Conservation (phyloP, 2,113 vertebrate genomes). For the Heterochromis multidens region DNA sequence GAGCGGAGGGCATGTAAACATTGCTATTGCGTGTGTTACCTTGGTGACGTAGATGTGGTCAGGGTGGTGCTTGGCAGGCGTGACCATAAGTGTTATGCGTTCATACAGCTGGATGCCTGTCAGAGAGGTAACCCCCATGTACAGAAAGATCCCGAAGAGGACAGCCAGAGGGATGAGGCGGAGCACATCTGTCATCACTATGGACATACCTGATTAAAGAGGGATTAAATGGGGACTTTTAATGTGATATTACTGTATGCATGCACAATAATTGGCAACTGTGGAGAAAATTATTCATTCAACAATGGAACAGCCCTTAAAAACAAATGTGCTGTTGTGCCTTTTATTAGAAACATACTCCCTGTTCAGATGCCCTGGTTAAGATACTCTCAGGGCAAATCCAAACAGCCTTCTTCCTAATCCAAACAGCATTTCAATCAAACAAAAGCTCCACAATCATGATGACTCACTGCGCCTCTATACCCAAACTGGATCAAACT, state of each 20-base stretch:
- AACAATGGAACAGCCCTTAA: not conserved
- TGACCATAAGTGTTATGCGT: conserved; percentile 92
- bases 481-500: conserved; percentile 7
- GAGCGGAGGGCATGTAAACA: not conserved
- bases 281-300: conserved; percentile 1
- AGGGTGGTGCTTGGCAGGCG: conserved; percentile 95
- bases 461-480: not conserved
- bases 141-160: conserved; percentile 97
- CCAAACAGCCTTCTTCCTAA: conserved; percentile 5
- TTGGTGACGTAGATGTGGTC: conserved; percentile 96
- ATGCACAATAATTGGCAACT: not conserved
- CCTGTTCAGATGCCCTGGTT: not conserved
- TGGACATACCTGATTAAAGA: conserved; percentile 85
- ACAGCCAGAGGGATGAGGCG: conserved; percentile 93
- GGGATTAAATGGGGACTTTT: not conserved
- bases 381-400: conserved; percentile 1
- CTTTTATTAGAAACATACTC: conserved; percentile 25
- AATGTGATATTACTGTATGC: not conserved
- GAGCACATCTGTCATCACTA: conserved; percentile 93
- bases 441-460: conserved; percentile 6
- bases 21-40: conserved; percentile 66
- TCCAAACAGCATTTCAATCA: conserved; percentile 18
- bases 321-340: not conserved
- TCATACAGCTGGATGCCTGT: conserved; percentile 96
- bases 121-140: conserved; percentile 97